Percentiles rank a stretch among this genome's conserved stretches.
Conservation (phyloP, 2,797 vertebrate genomes). For the Arvicola amphibius region DNA sequence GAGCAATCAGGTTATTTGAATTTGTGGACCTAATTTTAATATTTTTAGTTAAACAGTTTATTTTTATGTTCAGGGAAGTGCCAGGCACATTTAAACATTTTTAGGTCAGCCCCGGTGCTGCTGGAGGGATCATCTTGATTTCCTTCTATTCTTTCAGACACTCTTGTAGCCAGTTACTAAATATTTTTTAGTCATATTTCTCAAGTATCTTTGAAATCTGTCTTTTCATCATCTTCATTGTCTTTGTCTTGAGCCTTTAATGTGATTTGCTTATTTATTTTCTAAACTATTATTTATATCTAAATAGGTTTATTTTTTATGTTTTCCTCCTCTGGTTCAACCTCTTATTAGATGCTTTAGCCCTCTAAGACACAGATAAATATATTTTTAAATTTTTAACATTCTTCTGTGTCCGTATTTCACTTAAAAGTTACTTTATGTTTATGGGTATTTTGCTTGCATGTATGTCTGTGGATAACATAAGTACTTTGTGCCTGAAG, state of each 20-base stretch:
- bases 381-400: neutral
- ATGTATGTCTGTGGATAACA: neutral
- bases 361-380: neutral
- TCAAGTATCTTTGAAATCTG: conserved; percentile 26
- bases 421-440: neutral
- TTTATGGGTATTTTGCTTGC: neutral
- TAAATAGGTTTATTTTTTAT: neutral
- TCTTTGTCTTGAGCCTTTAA: neutral
- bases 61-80: neutral
- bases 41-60: neutral
- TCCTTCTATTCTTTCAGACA: neutral
- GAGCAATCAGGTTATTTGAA: neutral
- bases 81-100: conserved; percentile 29
- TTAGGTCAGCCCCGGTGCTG: neutral
- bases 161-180: neutral
- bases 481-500: neutral
- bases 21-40: conserved; percentile 39
- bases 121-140: neutral
- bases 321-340: neutral
- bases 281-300: neutral
- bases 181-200: neutral
- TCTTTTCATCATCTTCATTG: conserved; percentile 14
- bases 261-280: conserved; percentile 21
- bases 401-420: neutral
- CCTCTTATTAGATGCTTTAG: neutral